Conservation (phyloP, 37 sponge, comb jelly and placozoan genomes). For the Chondrilla cf. caribensis region DNA sequence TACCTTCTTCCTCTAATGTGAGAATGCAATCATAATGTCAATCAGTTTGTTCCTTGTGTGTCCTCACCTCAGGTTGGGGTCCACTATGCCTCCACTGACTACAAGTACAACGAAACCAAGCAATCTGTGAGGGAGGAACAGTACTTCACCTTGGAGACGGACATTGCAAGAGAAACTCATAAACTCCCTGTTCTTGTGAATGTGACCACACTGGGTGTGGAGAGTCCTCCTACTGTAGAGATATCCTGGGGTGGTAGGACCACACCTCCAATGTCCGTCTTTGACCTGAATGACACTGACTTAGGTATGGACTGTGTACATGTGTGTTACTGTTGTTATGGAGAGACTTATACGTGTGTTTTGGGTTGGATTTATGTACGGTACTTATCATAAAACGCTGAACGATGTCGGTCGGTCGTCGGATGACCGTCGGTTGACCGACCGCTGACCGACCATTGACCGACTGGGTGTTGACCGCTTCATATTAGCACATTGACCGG, state of each 20-base stretch:
- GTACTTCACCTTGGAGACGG: slow-evolving; percentile 11
- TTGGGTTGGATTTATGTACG: too few relatives aligned
- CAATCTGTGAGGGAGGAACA: slow-evolving; percentile 49
- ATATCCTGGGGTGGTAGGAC: slow-evolving; percentile 33
- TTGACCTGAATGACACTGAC: neutral
- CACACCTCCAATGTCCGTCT: neutral
- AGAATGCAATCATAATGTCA: too few relatives aligned
- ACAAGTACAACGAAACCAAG: slow-evolving; percentile 46
- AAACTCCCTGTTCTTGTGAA: slow-evolving; percentile 8
- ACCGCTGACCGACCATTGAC: too few relatives aligned
- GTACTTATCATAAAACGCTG: too few relatives aligned
- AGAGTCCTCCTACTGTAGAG: neutral
- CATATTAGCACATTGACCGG: too few relatives aligned
- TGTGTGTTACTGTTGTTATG: too few relatives aligned
- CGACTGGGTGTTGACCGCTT: too few relatives aligned
- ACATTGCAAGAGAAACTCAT: slow-evolving; percentile 46
- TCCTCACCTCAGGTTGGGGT: slow-evolving; percentile 47
- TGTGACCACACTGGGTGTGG: neutral
- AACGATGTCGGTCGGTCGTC: too few relatives aligned
- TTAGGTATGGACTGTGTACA: slow-evolving; percentile 7
- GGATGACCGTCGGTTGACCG: too few relatives aligned
- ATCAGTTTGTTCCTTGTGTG: neutral
- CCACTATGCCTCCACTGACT: slow-evolving; percentile 32
- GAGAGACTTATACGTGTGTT: too few relatives aligned
- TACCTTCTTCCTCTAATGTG: too few relatives aligned